phyloP scores from a whole-genome alignment of 2,888 invertebrate genomes.

The Theretra japonica region DNA sequence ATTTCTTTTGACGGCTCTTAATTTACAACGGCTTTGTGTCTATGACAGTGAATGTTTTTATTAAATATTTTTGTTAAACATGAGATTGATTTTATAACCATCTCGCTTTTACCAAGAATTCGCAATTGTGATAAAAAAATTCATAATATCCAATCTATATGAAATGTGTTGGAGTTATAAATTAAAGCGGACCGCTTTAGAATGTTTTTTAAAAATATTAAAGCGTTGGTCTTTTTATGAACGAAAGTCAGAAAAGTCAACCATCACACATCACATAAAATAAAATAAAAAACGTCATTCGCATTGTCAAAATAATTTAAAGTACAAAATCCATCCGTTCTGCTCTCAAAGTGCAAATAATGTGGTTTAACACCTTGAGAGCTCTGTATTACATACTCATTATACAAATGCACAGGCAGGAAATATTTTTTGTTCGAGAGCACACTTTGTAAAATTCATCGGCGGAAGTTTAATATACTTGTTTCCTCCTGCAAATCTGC shows the following conservation, averaged over 20 bases:
- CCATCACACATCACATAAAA: too few species aligned
- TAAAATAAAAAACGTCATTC: too few species aligned
- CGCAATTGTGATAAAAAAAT: too few species aligned
- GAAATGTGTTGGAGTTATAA: too few species aligned
- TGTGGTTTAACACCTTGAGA: not conserved
- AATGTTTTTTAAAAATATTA: too few species aligned
- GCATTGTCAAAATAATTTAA: too few species aligned
- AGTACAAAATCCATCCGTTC: too few species aligned
- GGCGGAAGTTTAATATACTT: not conserved
- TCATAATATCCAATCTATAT: too few species aligned
- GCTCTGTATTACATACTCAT: not conserved
- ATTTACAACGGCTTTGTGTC: not conserved
- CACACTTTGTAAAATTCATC: conserved; percentile 6
- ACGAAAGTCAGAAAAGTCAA: too few species aligned
- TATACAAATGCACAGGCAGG: not conserved
- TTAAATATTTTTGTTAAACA: not conserved
- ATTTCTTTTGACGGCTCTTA: not conserved
- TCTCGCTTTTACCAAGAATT: too few species aligned
- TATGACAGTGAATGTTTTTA: not conserved
- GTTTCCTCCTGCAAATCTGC: conserved; percentile 3
- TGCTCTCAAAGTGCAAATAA: not conserved
- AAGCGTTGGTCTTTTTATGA: too few species aligned
- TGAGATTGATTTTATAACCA: not conserved
- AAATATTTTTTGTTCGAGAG: conserved; percentile 3
- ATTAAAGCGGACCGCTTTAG: too few species aligned